These are phyloP conservation scores for Unio delphinus DNA, from an alignment of 2,888 invertebrate species.

Conservation along the genomic window DNA sequence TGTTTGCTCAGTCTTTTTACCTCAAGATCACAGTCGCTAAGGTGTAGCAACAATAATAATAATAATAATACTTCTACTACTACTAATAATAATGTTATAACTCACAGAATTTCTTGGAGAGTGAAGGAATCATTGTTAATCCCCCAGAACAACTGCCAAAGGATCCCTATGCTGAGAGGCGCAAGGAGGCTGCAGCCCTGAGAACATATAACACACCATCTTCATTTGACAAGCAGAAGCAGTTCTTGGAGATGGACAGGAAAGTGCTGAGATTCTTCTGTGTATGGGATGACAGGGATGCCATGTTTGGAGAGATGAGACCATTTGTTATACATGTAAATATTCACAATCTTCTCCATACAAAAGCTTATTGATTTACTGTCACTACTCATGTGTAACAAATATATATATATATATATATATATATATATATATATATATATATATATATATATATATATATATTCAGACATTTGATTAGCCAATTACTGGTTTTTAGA, in stretches of 20 bases:
- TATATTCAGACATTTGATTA: no score
- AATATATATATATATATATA: no score
- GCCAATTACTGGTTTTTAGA: no score
- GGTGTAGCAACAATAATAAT: neutral
- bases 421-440: no score
- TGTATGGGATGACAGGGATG: constrained; percentile 74
- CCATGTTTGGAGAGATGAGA: constrained; percentile 72
- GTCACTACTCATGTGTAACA: no score
- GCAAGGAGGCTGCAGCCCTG: constrained; percentile 60
- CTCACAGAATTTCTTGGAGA: constrained; percentile 83
- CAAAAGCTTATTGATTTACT: no score
- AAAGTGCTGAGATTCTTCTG: constrained; percentile 79
- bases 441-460: no score
- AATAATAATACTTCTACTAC: constrained; percentile 3
- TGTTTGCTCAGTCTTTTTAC: no score
- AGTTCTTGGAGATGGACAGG: constrained; percentile 84
- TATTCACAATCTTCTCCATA: constrained; percentile 1
- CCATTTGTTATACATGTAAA: constrained; percentile 78
- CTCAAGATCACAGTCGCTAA: no score
- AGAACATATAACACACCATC: constrained; percentile 67
- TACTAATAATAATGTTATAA: constrained; percentile 6
- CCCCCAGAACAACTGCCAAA: constrained; percentile 80
- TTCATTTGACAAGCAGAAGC: constrained; percentile 77
- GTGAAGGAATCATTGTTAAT: constrained; percentile 85
- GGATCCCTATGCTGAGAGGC: constrained; percentile 78